phyloP scores from a whole-genome alignment of 2,113 vertebrate species.

The Ameiurus melas region DNA sequence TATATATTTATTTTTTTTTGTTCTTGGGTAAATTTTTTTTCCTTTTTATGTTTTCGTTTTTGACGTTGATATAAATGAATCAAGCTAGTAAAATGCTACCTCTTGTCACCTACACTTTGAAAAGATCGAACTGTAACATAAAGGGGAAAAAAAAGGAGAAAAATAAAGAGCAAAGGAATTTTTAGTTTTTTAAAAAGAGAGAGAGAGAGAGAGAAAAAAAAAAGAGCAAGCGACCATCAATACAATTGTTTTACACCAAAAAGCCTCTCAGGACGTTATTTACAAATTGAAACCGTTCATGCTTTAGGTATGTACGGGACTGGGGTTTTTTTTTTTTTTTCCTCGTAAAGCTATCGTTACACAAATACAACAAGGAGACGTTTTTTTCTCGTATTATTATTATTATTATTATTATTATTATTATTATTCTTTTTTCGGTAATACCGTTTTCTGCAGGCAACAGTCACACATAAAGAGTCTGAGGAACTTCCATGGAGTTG shows the following conservation, averaged over 20 bases:
- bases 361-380: constrained; percentile 89
- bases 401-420: constrained; percentile 60
- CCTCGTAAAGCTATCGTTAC: constrained; percentile 93
- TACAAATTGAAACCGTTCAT: constrained; percentile 96
- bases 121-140: constrained; percentile 84
- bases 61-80: constrained; percentile 92
- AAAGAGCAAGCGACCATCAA: constrained; percentile 90
- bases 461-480: constrained; percentile 82
- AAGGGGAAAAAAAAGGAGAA: constrained; percentile 55
- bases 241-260: constrained; percentile 97
- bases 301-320: constrained; percentile 81
- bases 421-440: constrained; percentile 53
- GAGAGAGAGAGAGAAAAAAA: constrained; percentile 72
- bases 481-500: constrained; percentile 85
- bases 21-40: constrained; percentile 55
- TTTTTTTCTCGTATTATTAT: constrained; percentile 63
- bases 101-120: constrained; percentile 84
- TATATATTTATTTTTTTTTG: constrained; percentile 47
- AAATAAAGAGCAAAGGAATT: not conserved
- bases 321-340: constrained; percentile 62
- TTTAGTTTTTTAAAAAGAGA: no score
- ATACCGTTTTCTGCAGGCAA: constrained; percentile 84
- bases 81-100: constrained; percentile 91
- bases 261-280: constrained; percentile 91
- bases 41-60: constrained; percentile 75